These are phyloP conservation scores for Leucoma salicis DNA, from an alignment of 2,888 invertebrate genomes.

Conservation along the genomic window DNA sequence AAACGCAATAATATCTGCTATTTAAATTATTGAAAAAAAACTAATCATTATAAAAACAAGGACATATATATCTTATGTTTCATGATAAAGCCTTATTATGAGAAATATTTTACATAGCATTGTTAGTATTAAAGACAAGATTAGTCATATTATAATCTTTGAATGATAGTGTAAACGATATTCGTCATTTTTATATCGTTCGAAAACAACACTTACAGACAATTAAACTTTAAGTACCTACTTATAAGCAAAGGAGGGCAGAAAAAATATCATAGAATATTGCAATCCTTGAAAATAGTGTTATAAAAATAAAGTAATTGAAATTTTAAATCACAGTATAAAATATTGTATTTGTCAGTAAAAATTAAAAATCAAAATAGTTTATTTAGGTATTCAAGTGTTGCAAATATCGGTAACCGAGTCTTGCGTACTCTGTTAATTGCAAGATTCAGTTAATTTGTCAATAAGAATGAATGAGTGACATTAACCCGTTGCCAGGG, in stretches of 20 bases:
- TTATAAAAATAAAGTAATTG: not conserved
- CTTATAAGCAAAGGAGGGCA: not conserved
- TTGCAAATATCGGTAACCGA: conserved; percentile 4
- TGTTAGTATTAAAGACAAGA: not conserved
- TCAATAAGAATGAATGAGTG: conserved; percentile 6
- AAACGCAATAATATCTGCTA: no score
- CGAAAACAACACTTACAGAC: not conserved
- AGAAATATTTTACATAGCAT: not conserved
- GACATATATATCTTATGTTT: not conserved
- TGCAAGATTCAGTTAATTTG: conserved; percentile 2
- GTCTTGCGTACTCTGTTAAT: conserved; percentile 1
- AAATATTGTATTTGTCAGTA: not conserved
- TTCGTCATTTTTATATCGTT: not conserved
- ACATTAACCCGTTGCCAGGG: conserved; percentile 65
- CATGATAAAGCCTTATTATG: not conserved
- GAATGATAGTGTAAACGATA: conserved; percentile 1
- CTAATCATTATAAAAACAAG: not conserved
- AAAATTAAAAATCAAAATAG: not conserved
- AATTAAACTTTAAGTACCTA: not conserved
- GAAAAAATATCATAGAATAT: not conserved
- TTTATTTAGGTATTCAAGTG: conserved; percentile 2
- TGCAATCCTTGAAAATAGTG: conserved; percentile 2
- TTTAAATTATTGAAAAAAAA: no score
- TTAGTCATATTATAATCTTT: conserved; percentile 8
- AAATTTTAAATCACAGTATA: not conserved